Evolutionary conservation across 2,888 invertebrate species (phyloP).

Genomic region (Archips crataeganus): DNA sequence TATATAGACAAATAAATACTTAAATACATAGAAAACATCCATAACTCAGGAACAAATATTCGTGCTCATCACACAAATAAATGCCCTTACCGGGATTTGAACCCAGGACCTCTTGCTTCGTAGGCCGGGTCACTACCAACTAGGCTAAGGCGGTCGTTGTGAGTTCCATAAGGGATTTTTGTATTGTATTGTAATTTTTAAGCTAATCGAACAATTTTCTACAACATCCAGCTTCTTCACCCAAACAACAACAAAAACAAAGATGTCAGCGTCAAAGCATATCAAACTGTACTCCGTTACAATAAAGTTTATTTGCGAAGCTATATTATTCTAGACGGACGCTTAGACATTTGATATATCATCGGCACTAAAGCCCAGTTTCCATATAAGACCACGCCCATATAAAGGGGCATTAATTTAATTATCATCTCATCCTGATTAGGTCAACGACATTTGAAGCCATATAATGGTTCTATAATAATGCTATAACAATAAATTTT

Average conservation of each 20-base stretch:
- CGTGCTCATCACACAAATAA: too few species aligned
- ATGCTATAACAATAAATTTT: conserved; percentile 40
- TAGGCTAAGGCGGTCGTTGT: too few species aligned
- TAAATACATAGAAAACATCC: too few species aligned
- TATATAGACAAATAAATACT: too few species aligned
- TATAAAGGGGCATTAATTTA: conserved; percentile 45
- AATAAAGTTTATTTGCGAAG: conserved; percentile 27
- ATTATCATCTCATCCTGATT: conserved; percentile 45
- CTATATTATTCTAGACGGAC: conserved; percentile 42
- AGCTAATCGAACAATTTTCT: not conserved
- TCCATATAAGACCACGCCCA: conserved; percentile 57
- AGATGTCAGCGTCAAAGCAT: not conserved
- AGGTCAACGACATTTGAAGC: conserved; percentile 45
- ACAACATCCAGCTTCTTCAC: conserved; percentile 11
- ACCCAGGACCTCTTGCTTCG: too few species aligned
- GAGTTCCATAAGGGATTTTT: too few species aligned
- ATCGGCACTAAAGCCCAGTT: conserved; percentile 51
- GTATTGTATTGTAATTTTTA: too few species aligned
- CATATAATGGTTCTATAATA: conserved; percentile 21
- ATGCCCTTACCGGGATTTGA: too few species aligned
- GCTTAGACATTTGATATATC: conserved; percentile 40
- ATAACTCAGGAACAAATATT: too few species aligned
- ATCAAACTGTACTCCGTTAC: not conserved
- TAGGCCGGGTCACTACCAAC: too few species aligned
- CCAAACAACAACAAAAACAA: conserved; percentile 20